Evolutionary conservation across 2,888 invertebrate genomes (phyloP).

Genomic region (Amblyjoppa fuscipennis): DNA sequence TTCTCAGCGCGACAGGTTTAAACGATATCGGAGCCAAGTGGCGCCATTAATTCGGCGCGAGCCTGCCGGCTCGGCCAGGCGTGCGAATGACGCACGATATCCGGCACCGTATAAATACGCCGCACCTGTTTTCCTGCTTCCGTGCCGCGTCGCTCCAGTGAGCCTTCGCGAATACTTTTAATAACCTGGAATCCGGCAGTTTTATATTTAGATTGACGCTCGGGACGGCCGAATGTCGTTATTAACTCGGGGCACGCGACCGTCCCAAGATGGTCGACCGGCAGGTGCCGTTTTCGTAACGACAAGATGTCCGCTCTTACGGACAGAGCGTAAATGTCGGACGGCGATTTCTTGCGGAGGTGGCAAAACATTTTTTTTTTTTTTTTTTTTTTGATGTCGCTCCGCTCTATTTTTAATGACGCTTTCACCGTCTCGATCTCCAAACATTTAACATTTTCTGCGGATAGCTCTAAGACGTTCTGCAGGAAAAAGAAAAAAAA

Average conservation of each 20-base stretch:
- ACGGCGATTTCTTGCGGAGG: not conserved
- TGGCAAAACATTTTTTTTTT: not conserved
- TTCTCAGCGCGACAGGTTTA: conserved; percentile 71
- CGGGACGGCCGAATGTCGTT: conserved; percentile 54
- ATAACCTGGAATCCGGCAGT: conserved; percentile 83
- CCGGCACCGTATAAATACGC: conserved; percentile 79
- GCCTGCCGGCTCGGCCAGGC: conserved; percentile 33
- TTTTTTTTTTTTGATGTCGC: not conserved
- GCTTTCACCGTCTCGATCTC: not conserved
- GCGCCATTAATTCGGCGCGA: conserved; percentile 60
- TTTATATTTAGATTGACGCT: conserved; percentile 80
- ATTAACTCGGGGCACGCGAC: conserved; percentile 26
- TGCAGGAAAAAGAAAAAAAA: not conserved
- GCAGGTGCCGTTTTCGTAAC: conserved; percentile 22
- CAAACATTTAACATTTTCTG: not conserved
- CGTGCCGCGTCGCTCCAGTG: conserved; percentile 71
- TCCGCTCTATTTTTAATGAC: conserved; percentile 4
- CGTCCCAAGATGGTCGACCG: conserved; percentile 51
- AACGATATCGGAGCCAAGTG: conserved; percentile 75
- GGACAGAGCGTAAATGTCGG: not conserved
- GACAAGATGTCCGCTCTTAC: conserved; percentile 1
- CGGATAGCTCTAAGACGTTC: no score
- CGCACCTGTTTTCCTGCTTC: conserved; percentile 81
- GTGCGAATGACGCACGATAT: conserved; percentile 67
- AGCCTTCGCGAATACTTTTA: conserved; percentile 81